Conservation (phyloP, 2,113 vertebrate species). For the Choloepus hoffmanni region DNA sequence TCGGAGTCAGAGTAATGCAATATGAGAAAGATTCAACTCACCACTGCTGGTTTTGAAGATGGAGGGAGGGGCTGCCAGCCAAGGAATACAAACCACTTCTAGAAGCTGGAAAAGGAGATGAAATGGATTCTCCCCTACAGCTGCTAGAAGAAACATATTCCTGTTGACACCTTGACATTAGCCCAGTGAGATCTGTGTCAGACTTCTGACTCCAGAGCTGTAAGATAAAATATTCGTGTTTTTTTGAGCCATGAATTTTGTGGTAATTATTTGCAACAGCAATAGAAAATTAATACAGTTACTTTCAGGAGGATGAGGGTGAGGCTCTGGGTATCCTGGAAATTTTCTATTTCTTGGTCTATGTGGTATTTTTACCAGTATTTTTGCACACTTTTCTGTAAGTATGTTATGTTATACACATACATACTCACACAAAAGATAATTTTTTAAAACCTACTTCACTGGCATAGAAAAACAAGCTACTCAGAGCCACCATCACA, state of each 20-base stretch:
- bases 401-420: neutral
- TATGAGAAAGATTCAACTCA: neutral
- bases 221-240: neutral
- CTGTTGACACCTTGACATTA: neutral
- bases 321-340: neutral
- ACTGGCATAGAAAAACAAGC: neutral
- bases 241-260: neutral
- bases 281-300: neutral
- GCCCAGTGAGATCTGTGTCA: neutral
- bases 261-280: neutral
- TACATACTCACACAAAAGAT: neutral
- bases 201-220: neutral
- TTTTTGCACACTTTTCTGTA: neutral
- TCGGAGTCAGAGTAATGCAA: neutral
- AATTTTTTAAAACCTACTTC: neutral
- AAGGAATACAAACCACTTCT: neutral
- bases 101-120: neutral
- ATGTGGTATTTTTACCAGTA: neutral
- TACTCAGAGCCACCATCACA: neutral
- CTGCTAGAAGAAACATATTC: neutral
- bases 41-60: neutral
- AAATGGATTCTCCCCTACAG: neutral
- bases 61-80: neutral
- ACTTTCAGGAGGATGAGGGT: neutral
- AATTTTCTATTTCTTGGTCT: neutral